Base-by-base conservation (phyloP, 2,888 invertebrate genomes). In the Eupithecia subfuscata region DNA sequence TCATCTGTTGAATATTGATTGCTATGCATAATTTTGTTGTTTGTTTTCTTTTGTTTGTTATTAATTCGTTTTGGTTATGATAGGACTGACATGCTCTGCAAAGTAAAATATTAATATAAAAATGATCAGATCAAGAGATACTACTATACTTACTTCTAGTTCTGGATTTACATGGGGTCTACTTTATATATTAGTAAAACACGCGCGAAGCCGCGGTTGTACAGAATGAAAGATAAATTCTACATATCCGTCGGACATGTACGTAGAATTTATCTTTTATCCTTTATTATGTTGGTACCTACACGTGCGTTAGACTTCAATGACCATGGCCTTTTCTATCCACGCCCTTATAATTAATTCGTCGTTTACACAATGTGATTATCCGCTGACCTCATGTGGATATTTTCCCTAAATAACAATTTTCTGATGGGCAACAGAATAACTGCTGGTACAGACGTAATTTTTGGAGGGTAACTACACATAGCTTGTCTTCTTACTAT, bases 301-400 rank as follows among this genome's bases (percentile, higher is more conserved):
- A 60, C 5, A 18, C 30, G 16, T 34, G 63, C 16, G 64, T 8
- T 12, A n/a, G 18, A n/a, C 12, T 67, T 64, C 34, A 64, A 67
- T 67, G 65, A 67, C 65, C 65, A 67, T 40, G 65, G 37, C 22
- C 37, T 67, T 67, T 37, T 34, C 22, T 37, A n/a, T 40, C 65
- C 37, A 64, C 65, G 37, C 65, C 65, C 65, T 12, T 30, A 37
- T 12, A 40, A 67, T 67, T 40, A 67, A 67, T 40, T 67, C 18
- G 12, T 64, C 34, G 30, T 67, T 37, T 18, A 37, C 22, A 67
- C 65, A 67, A 37, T 67, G 40, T n/a, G n/a, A 40, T 18, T 37
- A n/a, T 40, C 65, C 2, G 16, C 34, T 18, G 25, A 22, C 11
- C 60, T 12, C 25, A 25, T 12, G 60, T 22, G 14, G 25, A 25